These are phyloP conservation scores for Cataglyphis albicans DNA, from an alignment of 2,888 invertebrate genomes.

Conservation along the genomic window DNA sequence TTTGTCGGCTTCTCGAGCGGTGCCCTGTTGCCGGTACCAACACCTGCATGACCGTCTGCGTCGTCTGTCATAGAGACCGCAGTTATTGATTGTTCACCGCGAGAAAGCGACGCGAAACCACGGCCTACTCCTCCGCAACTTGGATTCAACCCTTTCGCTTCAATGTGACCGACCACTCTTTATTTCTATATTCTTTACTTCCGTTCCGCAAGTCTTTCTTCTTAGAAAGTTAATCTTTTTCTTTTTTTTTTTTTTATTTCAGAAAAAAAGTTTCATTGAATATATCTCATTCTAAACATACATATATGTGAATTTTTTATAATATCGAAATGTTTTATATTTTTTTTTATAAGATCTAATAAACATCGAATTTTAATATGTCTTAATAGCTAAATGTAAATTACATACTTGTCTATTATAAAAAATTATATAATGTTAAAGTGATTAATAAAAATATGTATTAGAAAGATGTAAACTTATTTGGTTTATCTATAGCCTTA, in stretches of 20 bases:
- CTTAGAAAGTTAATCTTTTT: neutral
- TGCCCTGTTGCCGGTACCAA: conserved; percentile 80
- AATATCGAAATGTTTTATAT: neutral
- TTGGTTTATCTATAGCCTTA: neutral
- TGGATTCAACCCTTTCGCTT: conserved; percentile 33
- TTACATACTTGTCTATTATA: neutral
- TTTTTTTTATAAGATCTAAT: neutral
- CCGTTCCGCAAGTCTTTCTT: neutral
- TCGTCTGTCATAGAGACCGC: conserved; percentile 79
- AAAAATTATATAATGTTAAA: neutral
- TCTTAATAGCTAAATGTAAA: neutral
- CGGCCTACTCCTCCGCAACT: conserved; percentile 61
- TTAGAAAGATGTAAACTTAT: neutral
- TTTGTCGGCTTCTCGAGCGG: conserved; percentile 82
- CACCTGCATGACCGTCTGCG: conserved; percentile 79
- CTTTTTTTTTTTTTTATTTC: neutral
- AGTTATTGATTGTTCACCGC: conserved; percentile 82
- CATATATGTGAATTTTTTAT: neutral
- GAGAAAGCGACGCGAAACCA: conserved; percentile 79
- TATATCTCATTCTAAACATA: neutral
- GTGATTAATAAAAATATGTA: neutral
- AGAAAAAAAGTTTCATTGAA: neutral
- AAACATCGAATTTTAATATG: neutral
- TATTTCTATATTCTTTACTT: neutral
- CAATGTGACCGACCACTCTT: neutral